phyloP scores from a whole-genome alignment of 2,888 invertebrate species.

The Anarsia innoxiella region DNA sequence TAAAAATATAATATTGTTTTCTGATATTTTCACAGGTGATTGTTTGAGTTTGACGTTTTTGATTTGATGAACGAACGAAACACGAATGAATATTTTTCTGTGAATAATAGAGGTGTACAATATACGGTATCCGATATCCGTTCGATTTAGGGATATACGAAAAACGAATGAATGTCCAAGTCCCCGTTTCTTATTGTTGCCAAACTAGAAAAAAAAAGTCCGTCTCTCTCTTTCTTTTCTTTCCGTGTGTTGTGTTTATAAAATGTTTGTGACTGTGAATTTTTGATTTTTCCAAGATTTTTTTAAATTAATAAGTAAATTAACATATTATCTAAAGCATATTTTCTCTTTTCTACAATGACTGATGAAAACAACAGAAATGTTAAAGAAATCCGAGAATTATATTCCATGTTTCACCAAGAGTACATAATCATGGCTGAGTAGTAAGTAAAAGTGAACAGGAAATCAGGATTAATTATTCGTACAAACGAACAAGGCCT shows the following conservation, averaged over 20 bases:
- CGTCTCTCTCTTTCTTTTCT: no score
- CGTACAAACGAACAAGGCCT: neutral
- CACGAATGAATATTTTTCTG: no score
- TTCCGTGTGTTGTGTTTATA: no score
- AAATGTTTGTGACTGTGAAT: no score
- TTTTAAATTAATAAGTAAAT: no score
- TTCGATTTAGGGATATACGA: no score
- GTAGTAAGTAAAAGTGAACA: slow-evolving; percentile 84
- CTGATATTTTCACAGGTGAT: slow-evolving; percentile 17
- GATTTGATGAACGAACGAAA: neutral
- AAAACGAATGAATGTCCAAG: no score
- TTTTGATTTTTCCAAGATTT: no score
- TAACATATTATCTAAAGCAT: neutral
- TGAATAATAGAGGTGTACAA: no score
- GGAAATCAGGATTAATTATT: neutral
- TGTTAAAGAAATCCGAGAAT: slow-evolving; percentile 77
- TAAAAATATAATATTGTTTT: neutral
- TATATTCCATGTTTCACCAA: slow-evolving; percentile 85
- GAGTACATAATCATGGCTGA: slow-evolving; percentile 94
- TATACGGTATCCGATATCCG: no score
- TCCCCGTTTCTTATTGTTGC: no score
- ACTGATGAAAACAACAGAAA: slow-evolving; percentile 42
- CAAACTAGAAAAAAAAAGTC: no score
- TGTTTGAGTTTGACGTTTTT: slow-evolving; percentile 5
- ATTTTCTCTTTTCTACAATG: slow-evolving; percentile 29